A percentile compares a stretch with the other conserved stretches of the same genome.
These are phyloP conservation scores for Dendrocopos noguchii DNA, from an alignment of 2,113 vertebrate genomes.

Conservation along the genomic window DNA sequence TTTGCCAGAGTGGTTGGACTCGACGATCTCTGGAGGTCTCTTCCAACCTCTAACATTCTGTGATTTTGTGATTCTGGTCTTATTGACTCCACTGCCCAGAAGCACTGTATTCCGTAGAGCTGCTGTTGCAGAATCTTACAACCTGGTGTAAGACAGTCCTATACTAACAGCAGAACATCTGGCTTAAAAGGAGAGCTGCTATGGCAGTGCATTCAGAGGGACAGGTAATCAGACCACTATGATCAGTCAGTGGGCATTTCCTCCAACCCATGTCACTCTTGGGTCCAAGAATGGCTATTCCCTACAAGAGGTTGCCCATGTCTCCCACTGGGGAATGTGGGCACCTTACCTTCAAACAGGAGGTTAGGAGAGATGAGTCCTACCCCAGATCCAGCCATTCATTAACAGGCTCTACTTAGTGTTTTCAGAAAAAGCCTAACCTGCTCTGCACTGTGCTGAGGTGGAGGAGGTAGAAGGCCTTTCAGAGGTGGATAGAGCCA, in stretches of 20 bases:
- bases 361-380: not conserved
- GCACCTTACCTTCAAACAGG: not conserved
- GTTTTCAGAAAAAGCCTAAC: not conserved
- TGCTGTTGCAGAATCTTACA: not conserved
- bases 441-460: not conserved
- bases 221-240: too few relatives aligned
- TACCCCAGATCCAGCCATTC: not conserved
- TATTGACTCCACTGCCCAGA: not conserved
- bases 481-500: not conserved
- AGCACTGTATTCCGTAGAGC: not conserved
- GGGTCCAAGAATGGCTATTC: not conserved
- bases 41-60: too few relatives aligned
- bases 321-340: not conserved
- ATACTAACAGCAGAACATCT: not conserved
- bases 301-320: not conserved
- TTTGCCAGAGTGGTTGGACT: too few relatives aligned
- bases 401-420: not conserved
- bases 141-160: not conserved
- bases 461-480: not conserved
- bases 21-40: too few relatives aligned
- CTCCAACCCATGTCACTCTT: not conserved
- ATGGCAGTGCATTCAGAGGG: not conserved
- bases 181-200: not conserved
- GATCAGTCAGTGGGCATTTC: not conserved
- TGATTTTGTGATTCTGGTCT: not conserved